Conservation (phyloP, 37 sponge, comb jelly and placozoan species). For the Cladorhizidae sp. region DNA sequence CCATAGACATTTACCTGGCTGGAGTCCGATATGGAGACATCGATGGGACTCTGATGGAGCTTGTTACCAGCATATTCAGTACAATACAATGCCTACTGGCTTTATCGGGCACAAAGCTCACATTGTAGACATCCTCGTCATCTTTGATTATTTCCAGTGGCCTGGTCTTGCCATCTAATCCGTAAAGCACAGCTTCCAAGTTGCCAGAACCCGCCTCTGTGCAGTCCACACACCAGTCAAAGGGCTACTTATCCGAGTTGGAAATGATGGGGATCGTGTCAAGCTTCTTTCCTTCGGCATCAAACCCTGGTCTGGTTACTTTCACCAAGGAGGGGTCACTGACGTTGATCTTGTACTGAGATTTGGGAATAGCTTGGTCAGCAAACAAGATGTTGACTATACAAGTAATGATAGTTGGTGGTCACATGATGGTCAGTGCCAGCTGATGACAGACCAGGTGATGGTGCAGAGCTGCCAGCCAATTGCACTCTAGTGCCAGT, state of each 20-base stretch:
- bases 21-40: conserved; percentile 57
- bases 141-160: conserved; percentile 34
- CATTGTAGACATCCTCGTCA: conserved; percentile 33
- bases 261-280: conserved; percentile 36
- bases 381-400: conserved; percentile 69
- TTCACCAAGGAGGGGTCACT: conserved; percentile 77
- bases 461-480: too few relatives aligned
- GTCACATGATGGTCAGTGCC: too few relatives aligned
- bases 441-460: too few relatives aligned
- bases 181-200: conserved; percentile 53
- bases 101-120: conserved; percentile 55
- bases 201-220: conserved; percentile 74
- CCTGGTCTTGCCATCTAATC: conserved; percentile 52
- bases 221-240: conserved; percentile 57
- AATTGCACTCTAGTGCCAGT: too few relatives aligned
- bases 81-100: conserved; percentile 57
- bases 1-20: conserved; percentile 66
- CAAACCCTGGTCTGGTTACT: conserved; percentile 67
- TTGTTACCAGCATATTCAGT: conserved; percentile 62
- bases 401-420: too few relatives aligned
- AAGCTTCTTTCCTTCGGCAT: conserved; percentile 29
- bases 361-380: conserved; percentile 63
- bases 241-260: conserved; percentile 34
- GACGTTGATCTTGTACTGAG: conserved; percentile 73
- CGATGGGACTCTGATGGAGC: conserved; percentile 49